Base-by-base conservation (phyloP, 2,113 vertebrate species). In the Nothoprocta pentlandii region DNA sequence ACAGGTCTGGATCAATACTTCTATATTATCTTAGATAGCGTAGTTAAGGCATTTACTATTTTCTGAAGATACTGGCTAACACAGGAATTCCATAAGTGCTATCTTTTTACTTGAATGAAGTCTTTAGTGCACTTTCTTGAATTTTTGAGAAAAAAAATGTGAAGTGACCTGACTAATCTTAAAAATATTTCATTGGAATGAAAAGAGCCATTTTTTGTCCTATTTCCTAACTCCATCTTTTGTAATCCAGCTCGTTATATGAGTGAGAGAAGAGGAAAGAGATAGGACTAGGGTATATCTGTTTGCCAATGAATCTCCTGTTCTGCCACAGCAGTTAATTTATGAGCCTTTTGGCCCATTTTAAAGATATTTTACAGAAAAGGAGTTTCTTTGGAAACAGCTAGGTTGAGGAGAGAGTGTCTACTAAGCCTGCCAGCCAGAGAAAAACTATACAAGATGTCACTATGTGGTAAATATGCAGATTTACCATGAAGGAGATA, bases 71-170 rank as follows among this genome's bases (percentile, higher is more conserved):
- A 39, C 49, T 68, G 13, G 34, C 36, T 75, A 84, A 51, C 6
- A 49, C 2, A 39, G 47, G 15, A 2, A 41, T 28, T 89, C 9
- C 20, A 22, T 49, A 80, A 83, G 58, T 36, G 2, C 2, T 91
- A 59, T 46, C 7, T 49, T 64, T 81, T 63, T 16, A 2, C 28
- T 64, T 58, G 10, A 46, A 68, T 53, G 26, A 90, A 42, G 11
- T 56, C 34, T 73, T 82, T 56, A 75, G 3, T 3, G 32, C 1
- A 20, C 3, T 56, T 68, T 44, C 30, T 76, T 39, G 21, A 23
- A 64, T 68, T 56, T 0, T 0, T 69, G 44, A 80, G 6, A 49
- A 49, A 44, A 44, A 44, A 44, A 44, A 10, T 25, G 6, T 42
- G 53, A 53, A 49, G 46, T 79, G 28, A 44, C 32, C 47, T 53